Base-by-base conservation (phyloP, 2,888 invertebrate species). In the Acrobasis consociella region DNA sequence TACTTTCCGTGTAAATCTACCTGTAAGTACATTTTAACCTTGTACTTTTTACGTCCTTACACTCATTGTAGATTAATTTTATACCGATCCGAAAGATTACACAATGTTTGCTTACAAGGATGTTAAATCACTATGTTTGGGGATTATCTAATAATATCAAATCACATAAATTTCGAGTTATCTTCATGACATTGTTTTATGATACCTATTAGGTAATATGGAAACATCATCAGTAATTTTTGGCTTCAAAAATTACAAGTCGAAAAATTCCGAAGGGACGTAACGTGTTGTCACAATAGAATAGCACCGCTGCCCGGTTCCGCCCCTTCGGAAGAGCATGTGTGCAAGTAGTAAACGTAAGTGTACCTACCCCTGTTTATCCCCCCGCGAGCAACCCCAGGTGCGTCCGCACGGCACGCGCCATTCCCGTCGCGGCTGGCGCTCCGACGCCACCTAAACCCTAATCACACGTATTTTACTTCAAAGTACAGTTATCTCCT, bases 271-370 rank as follows among this genome's bases (percentile, higher is more conserved):
- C 17, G 37, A 53, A 55, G 53, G 15, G 13, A 65, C 64, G 61
- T 67, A 71, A 72, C 64, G 67, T 67, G 66, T 71, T 72, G 69
- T 72, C 70, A 63, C 64, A 71, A 72, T 72, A 77, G 80, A 82
- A 73, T 78, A 67, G 67, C 63, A 73, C 76, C 81, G 81, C 76
- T 83, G 78, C 85, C 81, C 87, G 82, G 79, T 78, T 81, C 86
- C 86, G 86, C 89, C 89, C 89, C 86, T 88, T 85, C 67, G 76
- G 83, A 87, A 86, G 85, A 85, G 87, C 91, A 91, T 92, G 91
- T 92, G 92, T 91, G 91, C 89, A 91, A 91, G 85, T 89, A 89
- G 90, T 86, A 88, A 87, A 84, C 82, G 90, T 90, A 91, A 90
- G 90, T 52, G 56, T n/a, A n/a, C 55, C 55, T 91, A 91, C 91